A percentile compares a stretch with the other conserved stretches of the same genome.
phyloP scores from a whole-genome alignment of 1,140 invertebrate species.

The Pararge aegeria region DNA sequence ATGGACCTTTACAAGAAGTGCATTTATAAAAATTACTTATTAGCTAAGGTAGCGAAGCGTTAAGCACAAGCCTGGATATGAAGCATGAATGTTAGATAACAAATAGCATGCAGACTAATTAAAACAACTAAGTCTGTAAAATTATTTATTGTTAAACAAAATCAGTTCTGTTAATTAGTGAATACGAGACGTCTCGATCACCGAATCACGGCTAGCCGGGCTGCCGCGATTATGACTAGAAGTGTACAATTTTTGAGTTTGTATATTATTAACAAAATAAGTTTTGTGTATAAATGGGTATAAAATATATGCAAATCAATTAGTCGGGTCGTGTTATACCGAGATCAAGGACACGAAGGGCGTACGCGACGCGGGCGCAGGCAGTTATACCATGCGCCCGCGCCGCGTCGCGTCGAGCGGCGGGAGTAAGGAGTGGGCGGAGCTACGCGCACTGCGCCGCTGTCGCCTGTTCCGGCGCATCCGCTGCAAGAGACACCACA shows the following conservation, averaged over 20 bases:
- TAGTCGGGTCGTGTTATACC: slow-evolving; percentile 73
- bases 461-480: slow-evolving; percentile 75
- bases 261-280: slow-evolving; percentile 61
- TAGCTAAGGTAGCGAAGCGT: slow-evolving; percentile 54
- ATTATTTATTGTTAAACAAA: slow-evolving; percentile 74
- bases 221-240: slow-evolving; percentile 61
- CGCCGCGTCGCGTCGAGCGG: slow-evolving; percentile 54
- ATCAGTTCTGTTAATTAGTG: slow-evolving; percentile 73
- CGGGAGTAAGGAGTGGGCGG: slow-evolving; percentile 38
- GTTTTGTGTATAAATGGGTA: slow-evolving; percentile 42
- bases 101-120: slow-evolving; percentile 59
- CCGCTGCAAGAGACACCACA: slow-evolving; percentile 81
- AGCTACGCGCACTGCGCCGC: slow-evolving; percentile 79
- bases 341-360: slow-evolving; percentile 68
- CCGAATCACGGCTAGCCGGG: slow-evolving; percentile 42
- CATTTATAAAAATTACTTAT: slow-evolving; percentile 1
- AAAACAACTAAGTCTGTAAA: slow-evolving; percentile 70
- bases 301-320: slow-evolving; percentile 71
- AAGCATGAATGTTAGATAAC: slow-evolving; percentile 52
- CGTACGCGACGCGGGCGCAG: slow-evolving; percentile 59
- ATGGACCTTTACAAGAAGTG: too few species aligned
- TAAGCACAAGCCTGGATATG: slow-evolving; percentile 58
- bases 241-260: slow-evolving; percentile 46
- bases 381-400: slow-evolving; percentile 49
- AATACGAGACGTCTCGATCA: slow-evolving; percentile 62